These are phyloP conservation scores for Sesamia inferens DNA, from an alignment of 2,888 invertebrate genomes.

Conservation along the genomic window DNA sequence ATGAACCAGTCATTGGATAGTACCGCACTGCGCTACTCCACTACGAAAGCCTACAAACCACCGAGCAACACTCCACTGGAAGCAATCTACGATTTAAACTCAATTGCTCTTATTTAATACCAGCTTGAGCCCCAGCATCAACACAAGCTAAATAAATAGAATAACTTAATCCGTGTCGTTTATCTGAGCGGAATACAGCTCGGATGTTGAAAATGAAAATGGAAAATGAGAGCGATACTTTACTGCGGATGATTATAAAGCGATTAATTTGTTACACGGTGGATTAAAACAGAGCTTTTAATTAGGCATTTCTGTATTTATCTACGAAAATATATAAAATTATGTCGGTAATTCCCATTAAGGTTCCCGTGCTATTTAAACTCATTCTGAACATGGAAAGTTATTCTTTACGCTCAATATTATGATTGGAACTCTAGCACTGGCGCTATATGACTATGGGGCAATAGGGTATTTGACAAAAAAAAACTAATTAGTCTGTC, in stretches of 20 bases:
- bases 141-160: conserved; percentile 51
- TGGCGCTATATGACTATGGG: too few species aligned
- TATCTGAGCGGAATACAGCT: conserved; percentile 41
- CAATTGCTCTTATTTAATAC: conserved; percentile 58
- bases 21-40: conserved; percentile 55
- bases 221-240: conserved; percentile 32
- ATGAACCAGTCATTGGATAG: conserved; percentile 15
- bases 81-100: conserved; percentile 35
- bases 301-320: not conserved
- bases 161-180: conserved; percentile 53
- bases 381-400: not conserved
- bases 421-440: not conserved
- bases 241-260: not conserved
- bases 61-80: conserved; percentile 36
- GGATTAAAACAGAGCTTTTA: not conserved
- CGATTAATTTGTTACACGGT: not conserved
- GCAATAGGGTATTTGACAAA: too few species aligned
- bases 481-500: too few species aligned
- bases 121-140: conserved; percentile 38
- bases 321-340: not conserved
- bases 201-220: conserved; percentile 42
- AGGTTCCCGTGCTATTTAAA: not conserved
- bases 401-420: not conserved
- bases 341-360: too few species aligned
- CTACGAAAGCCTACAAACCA: conserved; percentile 8